Evolutionary conservation across 2,888 invertebrate species (phyloP).

Genomic region (Melinaea menophilus): DNA sequence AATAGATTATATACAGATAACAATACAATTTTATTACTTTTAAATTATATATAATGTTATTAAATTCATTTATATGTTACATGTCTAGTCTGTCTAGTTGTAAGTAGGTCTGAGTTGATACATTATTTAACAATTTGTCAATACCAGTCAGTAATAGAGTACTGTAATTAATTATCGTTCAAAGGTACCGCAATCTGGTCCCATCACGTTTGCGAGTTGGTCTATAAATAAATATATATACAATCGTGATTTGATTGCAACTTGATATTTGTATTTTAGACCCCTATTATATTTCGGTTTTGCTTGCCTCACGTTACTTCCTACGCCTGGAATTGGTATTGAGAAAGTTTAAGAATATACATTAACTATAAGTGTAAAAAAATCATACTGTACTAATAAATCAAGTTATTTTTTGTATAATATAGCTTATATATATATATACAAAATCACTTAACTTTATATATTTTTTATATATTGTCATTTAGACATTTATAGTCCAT

Average conservation of each 20-base stretch:
- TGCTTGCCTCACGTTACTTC: conserved; percentile 12
- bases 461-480: not conserved
- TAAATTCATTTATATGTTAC: no score
- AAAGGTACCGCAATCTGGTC: conserved; percentile 31
- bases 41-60: not conserved
- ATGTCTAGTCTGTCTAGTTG: no score
- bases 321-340: not conserved
- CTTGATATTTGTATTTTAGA: conserved; percentile 23
- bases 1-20: conserved; percentile 23
- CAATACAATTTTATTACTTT: conserved; percentile 11
- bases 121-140: conserved; percentile 10
- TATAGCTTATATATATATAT: not conserved
- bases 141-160: conserved; percentile 17
- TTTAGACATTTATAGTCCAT: conserved; percentile 4
- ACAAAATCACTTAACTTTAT: not conserved
- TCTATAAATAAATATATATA: conserved; percentile 26
- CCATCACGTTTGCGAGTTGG: conserved; percentile 30
- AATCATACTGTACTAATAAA: no score
- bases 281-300: conserved; percentile 22
- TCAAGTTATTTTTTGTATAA: no score
- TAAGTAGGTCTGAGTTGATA: no score
- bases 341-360: no score
- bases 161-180: conserved; percentile 29
- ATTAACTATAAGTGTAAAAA: no score
- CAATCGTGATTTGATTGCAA: conserved; percentile 28